Conservation (phyloP, 1,140 invertebrate genomes). For the Geopemphigus sp. region DNA sequence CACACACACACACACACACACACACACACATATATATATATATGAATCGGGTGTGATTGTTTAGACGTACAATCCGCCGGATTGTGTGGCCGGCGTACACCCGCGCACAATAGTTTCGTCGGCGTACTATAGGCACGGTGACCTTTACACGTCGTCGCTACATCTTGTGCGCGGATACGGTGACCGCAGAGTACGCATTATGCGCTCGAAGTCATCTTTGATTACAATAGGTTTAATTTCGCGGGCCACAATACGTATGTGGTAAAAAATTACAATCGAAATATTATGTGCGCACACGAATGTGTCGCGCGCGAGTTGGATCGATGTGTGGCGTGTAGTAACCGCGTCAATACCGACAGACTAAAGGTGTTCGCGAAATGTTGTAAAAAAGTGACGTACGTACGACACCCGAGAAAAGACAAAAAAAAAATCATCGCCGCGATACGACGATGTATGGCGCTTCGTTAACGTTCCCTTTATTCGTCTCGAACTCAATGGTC, state of each 20-base stretch:
- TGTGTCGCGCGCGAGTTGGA: neutral
- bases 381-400: neutral
- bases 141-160: slow-evolving; percentile 13
- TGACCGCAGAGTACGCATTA: no score
- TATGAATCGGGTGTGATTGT: no score
- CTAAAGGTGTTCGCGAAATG: slow-evolving; percentile 5
- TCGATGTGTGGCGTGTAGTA: neutral
- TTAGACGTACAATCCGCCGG: neutral
- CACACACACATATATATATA: no score
- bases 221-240: slow-evolving; percentile 11
- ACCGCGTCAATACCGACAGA: neutral
- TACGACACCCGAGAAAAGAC: neutral
- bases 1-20: no score
- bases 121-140: neutral
- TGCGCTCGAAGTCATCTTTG: neutral
- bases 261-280: slow-evolving; percentile 16
- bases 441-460: slow-evolving; percentile 2
- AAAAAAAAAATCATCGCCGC: neutral
- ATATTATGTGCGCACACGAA: slow-evolving; percentile 30
- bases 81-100: neutral
- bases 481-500: neutral
- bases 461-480: slow-evolving; percentile 33
- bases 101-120: neutral
- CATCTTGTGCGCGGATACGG: no score
- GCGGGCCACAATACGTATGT: neutral